Base-by-base conservation (phyloP, 2,888 invertebrate species). In the Lymantria monacha region DNA sequence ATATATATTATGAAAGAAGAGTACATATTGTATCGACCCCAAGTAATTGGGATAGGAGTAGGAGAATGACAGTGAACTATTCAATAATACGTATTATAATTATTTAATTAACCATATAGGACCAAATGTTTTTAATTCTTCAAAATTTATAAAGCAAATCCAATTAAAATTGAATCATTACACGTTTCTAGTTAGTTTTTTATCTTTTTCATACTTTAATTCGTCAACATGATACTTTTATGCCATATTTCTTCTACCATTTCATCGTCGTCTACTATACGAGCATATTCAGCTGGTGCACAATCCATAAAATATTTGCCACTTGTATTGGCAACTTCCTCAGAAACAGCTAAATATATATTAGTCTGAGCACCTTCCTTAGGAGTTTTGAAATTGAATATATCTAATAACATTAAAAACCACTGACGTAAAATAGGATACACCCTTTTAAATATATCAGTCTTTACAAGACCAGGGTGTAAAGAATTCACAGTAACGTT, bases 231-330 rank as follows among this genome's bases (percentile, higher is more conserved):
- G 31, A 81, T 11, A 51, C 81, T 84, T 44, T 76, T 72, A 54
- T 95, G 94, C 97, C 97, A 98, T 41, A 97, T 85, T 72, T 94
- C 94, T 59, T 94, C 94, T 3, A 95, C 95, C 48, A 95, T 92
- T 0, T 93, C 93, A 61, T 93, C 91, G 71, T 96, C 93, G 56
- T 91, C 86, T 0, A 93, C 94, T 7, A 90, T 87, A 0, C 84
- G 74, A 7, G 92, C 91, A 30, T 94, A 76, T 0, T 79, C 72
- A 13, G 80, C 75, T 70, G 94, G 93, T 81, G 92, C 92, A 73
- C 96, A 97, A 64, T 97, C 96, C 72, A 93, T 87, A 65, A 94
- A 97, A 74, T 97, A 97, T 76, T 94, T 94, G 14, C 97, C 97
- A n/a, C 91, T 91, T 0, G 94, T 90, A 42, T 92, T 92, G 41